Conservation (phyloP, 2,888 invertebrate genomes). For the Drosophila niveifrons region DNA sequence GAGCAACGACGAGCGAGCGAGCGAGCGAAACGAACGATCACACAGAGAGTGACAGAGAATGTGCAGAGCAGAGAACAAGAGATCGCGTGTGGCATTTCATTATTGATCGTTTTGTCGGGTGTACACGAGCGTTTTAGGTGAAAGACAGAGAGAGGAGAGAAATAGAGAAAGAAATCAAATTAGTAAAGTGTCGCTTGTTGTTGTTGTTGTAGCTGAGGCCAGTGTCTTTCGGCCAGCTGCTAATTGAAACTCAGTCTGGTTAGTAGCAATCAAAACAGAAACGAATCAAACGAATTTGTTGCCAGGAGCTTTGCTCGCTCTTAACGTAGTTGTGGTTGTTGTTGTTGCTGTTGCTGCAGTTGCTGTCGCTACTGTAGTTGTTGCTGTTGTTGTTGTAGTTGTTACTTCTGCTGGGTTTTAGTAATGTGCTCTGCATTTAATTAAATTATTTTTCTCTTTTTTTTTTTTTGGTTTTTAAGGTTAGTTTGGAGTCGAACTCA, state of each 20-base stretch:
- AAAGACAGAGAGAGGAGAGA: constrained; percentile 10
- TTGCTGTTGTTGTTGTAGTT: constrained; percentile 34
- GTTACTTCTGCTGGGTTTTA: constrained; percentile 43
- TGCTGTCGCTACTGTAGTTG: constrained; percentile 17
- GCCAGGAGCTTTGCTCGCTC: constrained; percentile 30
- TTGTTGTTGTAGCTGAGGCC: constrained; percentile 36
- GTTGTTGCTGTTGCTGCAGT: constrained; percentile 30
- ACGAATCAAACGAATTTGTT: constrained; percentile 33
- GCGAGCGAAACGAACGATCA: constrained; percentile 35
- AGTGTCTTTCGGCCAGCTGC: constrained; percentile 55
- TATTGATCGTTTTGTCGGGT: constrained; percentile 21
- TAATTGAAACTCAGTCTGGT: constrained; percentile 67
- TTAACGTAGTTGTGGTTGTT: background rate
- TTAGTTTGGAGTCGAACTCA: constrained; percentile 67
- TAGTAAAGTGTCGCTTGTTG: constrained; percentile 45
- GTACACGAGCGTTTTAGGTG: constrained; percentile 12
- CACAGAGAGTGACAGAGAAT: constrained; percentile 27
- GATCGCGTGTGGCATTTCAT: constrained; percentile 32
- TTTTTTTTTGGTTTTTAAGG: constrained; percentile 18
- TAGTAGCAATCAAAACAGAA: constrained; percentile 67
- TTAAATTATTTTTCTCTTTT: constrained; percentile 10
- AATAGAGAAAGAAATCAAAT: constrained; percentile 42
- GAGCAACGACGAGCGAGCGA: constrained; percentile 42
- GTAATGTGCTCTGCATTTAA: constrained; percentile 67
- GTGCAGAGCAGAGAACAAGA: constrained; percentile 28